Base-by-base conservation (phyloP, 2,113 vertebrate genomes). In the Eleginops maclovinus region DNA sequence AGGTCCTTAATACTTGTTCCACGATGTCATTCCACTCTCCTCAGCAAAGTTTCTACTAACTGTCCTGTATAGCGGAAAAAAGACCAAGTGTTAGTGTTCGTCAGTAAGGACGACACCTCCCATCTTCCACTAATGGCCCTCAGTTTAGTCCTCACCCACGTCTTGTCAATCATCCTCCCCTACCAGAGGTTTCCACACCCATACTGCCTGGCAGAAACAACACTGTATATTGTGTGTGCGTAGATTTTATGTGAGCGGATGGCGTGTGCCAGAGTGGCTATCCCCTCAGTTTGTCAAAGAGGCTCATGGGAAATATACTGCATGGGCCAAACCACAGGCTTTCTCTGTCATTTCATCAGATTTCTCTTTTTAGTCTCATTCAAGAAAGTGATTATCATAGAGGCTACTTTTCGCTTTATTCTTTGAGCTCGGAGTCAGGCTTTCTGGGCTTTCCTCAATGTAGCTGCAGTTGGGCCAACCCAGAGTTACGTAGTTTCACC, bases 331-430 rank as follows among this genome's bases (percentile, higher is more conserved):
- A 92, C 90, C 93, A 81, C 92, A 94, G 81, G 76, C 84, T 92
- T 89, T 90, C 89, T 92, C 90, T 92, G 91, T 94, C 91, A 93
- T 94, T 94, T 94, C 89, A 93, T 89, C 85, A 91, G 87, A 89
- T 93, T 93, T 91, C 82, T 87, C 75, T 84, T 89, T 92, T 88
- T 81, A 71, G 84, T 87, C 80, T 72, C 86, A 90, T 90, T 91
- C 84, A 89, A 91, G 78, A 91, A 91, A 88, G 85, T 73, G 68
- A 86, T 87, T 91, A 88, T 91, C 74, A 61, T 76, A 89, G 76
- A 78, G 60, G 47, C 51, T 72, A 83, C 72, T 79, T 86, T 86
- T 82, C 68, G 51, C 69, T 81, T 80, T 59, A 72, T 84, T 84
- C 72, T 79, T 60, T 60, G n/a, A 82, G 81, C 58, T 47, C 17